Evolutionary conservation across 1,140 invertebrate species (phyloP), one percentile per base, ranked within the genome.

Genomic region (Melipona quadrifasciata): DNA sequence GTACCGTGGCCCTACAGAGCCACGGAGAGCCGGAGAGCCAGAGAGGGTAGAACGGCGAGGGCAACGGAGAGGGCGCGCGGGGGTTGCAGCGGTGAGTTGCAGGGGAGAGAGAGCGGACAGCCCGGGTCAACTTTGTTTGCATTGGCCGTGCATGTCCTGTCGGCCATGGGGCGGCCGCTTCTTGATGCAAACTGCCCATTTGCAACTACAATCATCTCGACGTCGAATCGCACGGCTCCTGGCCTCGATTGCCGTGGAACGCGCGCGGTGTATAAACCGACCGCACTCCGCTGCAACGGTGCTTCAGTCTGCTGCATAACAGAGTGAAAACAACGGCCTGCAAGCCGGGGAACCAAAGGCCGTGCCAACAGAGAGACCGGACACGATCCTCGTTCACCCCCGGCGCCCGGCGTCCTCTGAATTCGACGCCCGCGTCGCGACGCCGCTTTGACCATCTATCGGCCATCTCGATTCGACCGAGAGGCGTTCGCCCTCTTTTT

Each of bases 141-240:
- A 92, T 91, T 94, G 91, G 87, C 86, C 89, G 90, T 93, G 90
- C 92, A 93, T 93, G 93, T 93, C 88, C 89, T 89, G 85, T 90
- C 91, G 86, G 86, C 72, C 81, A 87, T 84, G 82, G 67, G 83
- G 86, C 79, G 78, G 82, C 89, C 90, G 91, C 91, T 93, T 94
- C 93, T 94, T 93, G 91, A 93, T 94, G 93, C 92, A 93, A 94
- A 94, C 93, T 93, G 92, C 91, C 93, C 93, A 94, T 94, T 94
- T 94, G 93, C 93, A 94, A 94, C 93, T 93, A 94, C 92, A 94
- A 94, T 94, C 93, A 94, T 94, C 92, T 92, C 91, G 90, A 89
- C 92, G 91, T 93, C 90, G 92, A 91, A 90, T 91, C 90, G 85
- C 88, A 87, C 87, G 78, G 85, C 79, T 86, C 87, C 87, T 89